A percentile compares a stretch with the other conserved stretches of the same genome.
phyloP scores from a whole-genome alignment of 2,797 vertebrate genomes.

The Crocidura indochinensis region DNA sequence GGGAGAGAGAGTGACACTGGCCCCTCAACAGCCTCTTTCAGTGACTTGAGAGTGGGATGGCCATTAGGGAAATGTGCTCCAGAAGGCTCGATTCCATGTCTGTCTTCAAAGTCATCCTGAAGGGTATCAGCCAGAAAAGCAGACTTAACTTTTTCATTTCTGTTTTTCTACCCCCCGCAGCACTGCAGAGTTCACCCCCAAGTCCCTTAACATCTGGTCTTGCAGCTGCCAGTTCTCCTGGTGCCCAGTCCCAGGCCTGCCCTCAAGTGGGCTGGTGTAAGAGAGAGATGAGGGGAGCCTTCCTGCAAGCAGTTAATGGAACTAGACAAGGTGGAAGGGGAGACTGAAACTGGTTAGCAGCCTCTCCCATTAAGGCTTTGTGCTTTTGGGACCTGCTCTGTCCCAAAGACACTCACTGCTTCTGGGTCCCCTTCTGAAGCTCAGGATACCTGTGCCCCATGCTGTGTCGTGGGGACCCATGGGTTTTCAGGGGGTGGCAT shows the following conservation, averaged over 20 bases:
- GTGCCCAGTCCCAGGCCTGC: slow-evolving; percentile 28
- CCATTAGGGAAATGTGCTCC: background rate
- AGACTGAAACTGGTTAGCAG: slow-evolving; percentile 50
- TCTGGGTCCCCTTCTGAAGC: background rate
- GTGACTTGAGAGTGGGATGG: slow-evolving; percentile 11
- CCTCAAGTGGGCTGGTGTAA: slow-evolving; percentile 76
- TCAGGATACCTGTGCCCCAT: no score
- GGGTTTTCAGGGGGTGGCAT: rapidly evolving
- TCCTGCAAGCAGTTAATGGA: slow-evolving; percentile 74
- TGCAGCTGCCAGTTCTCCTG: slow-evolving; percentile 82
- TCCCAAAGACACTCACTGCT: background rate
- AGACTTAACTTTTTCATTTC: slow-evolving; percentile 76
- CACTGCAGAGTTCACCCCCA: slow-evolving; percentile 69
- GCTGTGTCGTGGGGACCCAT: background rate
- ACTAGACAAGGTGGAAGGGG: slow-evolving; percentile 76
- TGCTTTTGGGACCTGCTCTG: background rate
- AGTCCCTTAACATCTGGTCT: slow-evolving; percentile 89
- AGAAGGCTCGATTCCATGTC: background rate
- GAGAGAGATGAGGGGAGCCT: slow-evolving; percentile 70
- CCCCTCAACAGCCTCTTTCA: slow-evolving; percentile 20
- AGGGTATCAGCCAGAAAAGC: slow-evolving; percentile 52
- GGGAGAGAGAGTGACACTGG: background rate
- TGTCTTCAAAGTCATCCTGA: slow-evolving; percentile 82
- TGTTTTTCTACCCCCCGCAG: slow-evolving; percentile 73
- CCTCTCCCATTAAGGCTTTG: background rate